Base-by-base conservation (phyloP, 2,113 vertebrate genomes). In the Leiothrix lutea region DNA sequence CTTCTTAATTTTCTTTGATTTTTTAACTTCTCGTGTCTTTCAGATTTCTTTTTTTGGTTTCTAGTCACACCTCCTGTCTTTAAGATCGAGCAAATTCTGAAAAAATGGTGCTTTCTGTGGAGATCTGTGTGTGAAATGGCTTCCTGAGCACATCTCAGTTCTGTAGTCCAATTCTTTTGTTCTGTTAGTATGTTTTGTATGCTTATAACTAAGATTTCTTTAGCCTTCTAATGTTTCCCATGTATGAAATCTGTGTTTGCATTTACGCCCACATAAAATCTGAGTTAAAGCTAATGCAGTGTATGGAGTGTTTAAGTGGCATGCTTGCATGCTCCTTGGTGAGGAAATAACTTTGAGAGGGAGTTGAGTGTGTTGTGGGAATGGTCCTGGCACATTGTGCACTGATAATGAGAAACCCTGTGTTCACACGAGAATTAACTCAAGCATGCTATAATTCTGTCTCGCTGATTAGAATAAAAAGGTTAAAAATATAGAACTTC, bases 311-410 rank as follows among this genome's bases (percentile, higher is more conserved):
- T 73, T 89, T 80, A 80, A 86, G 58, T 72, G 66, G 20, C 45
- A 65, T 62, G 24, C 44, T 71, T 79, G 36, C 0, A 0, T 53
- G 61, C 35, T 82, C 6, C 50, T 92, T 66, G 82, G 74, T 89
- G 84, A 87, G 65, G 73, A 94, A 88, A 79, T 90, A 92, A 66
- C 85, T 93, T 93, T 65, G 85, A 93, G 88, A 90, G 58, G 65
- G 90, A 93, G 85, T 58, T 40, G 79, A 90, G 40, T 13, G 18
- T 86, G 60, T 71, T 84, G 78, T 3, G 28, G 74, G 71, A 88
- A 48, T 44, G 26, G 26, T 86, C 42, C 72, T 94, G 84, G 53
- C 78, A 67, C 22, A 16, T 1, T 67, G 53, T 47, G 14, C 28
- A 24, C 11, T 40, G 81, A 61, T 92, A 82, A 90, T 72, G 57